Base-by-base conservation (phyloP, 2,888 invertebrate species). In the Crocallis elinguaria region DNA sequence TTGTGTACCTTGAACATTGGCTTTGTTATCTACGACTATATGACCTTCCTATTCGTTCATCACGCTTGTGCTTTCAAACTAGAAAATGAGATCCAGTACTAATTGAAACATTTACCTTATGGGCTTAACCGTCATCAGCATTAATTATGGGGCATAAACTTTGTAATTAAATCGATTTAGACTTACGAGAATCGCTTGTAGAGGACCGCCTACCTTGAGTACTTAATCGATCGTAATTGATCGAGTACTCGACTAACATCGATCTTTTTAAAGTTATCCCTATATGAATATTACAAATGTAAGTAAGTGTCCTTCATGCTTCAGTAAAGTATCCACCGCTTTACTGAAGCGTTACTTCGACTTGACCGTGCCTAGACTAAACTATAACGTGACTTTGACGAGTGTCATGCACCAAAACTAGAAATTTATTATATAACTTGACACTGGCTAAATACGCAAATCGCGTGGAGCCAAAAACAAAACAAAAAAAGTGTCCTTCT, bases 1-100 rank as follows among this genome's bases (percentile, higher is more conserved):
- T 39, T 52, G 37, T 21, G 14, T 29, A 52, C 46, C 46, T 52
- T 52, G 52, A 41, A 9, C 46, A 30, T 46, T 52, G 52, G 46
- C 43, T 42, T 53, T 48, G 46, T 33, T 32, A 25, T n/a, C 7
- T 25, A 9, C 8, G 8, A 8, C 23, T 7, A 1, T 5, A 23
- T 2, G 3, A 8, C 23, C 4, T 23, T 7, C 7, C 3, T 23
- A 19, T 19, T n/a, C n/a, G n/a, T n/a, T n/a, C n/a, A n/a, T n/a
- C n/a, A n/a, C n/a, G n/a, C n/a, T n/a, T 19, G 14, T 36, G 4
- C 11, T 14, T 3, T 17, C 27, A 41, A 7, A 19, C 29, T 3
- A 13, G 19, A 30, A 32, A 32, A 32, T n/a, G 0, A 29, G 19
- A 6, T 6, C 19, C 4, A 35, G 25, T 11, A 25, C 30, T 36